Evolutionary conservation across 2,797 vertebrate species (phyloP).

Genomic region (Chiroxiphia lanceolata): DNA sequence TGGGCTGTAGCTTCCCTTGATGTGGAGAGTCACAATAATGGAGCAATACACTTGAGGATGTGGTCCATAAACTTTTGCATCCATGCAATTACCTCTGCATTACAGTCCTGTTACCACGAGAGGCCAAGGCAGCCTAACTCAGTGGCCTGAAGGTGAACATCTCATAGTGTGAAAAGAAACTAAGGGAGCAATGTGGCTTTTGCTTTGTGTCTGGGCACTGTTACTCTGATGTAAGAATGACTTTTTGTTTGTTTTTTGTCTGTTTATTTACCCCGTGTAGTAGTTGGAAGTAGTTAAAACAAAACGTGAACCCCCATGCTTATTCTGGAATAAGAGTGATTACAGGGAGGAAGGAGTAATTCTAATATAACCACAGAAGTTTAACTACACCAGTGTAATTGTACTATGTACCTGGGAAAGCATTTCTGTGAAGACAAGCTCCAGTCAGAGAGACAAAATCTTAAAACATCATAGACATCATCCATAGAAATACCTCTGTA

Average conservation of each 20-base stretch:
- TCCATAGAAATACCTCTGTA: background rate
- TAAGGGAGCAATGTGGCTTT: background rate
- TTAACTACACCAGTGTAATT: background rate
- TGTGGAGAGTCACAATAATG: background rate
- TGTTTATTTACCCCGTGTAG: background rate
- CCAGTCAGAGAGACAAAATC: background rate
- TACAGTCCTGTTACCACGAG: background rate
- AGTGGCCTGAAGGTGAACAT: background rate
- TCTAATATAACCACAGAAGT: background rate
- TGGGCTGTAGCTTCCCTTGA: background rate
- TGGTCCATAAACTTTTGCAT: background rate
- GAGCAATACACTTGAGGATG: background rate
- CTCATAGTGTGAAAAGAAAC: background rate
- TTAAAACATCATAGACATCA: background rate
- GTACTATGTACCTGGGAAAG: background rate
- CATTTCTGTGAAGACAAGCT: background rate
- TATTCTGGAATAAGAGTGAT: background rate
- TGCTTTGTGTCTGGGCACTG: background rate
- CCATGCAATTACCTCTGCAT: accelerated
- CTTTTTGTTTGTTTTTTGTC: background rate
- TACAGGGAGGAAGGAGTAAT: background rate
- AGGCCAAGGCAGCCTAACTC: background rate
- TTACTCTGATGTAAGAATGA: background rate
- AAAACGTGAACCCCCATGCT: background rate
- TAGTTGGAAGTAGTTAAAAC: background rate